A percentile compares a stretch with the other conserved stretches of the same genome.
phyloP scores from a whole-genome alignment of 2,797 vertebrate genomes.

The Nannoperca australis region DNA sequence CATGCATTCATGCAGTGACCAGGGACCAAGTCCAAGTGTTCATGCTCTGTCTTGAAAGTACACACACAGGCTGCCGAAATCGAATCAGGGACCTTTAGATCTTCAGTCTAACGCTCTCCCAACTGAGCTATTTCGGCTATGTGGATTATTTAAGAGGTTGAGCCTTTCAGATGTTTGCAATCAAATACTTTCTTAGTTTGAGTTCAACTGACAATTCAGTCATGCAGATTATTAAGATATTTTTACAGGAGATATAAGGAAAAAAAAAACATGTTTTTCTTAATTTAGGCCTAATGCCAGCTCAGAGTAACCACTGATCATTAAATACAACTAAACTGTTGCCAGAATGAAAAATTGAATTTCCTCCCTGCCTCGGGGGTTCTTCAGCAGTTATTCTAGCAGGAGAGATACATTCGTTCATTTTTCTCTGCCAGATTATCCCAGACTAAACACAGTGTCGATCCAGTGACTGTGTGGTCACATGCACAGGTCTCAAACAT shows the following conservation, averaged over 20 bases:
- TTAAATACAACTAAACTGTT: neutral
- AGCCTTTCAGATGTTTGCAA: neutral
- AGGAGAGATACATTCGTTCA: slow-evolving; percentile 7
- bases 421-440: slow-evolving; percentile 18
- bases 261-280: neutral
- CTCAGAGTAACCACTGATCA: neutral
- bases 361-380: neutral
- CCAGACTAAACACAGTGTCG: slow-evolving; percentile 51
- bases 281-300: neutral
- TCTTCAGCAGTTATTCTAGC: neutral
- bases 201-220: neutral
- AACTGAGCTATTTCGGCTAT: slow-evolving; percentile 81
- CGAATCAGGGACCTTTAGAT: slow-evolving; percentile 79
- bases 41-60: no score
- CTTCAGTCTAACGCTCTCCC: slow-evolving; percentile 82
- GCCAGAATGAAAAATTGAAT: neutral
- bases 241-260: neutral
- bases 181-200: neutral
- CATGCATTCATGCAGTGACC: no score
- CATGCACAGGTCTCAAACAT: slow-evolving; percentile 9
- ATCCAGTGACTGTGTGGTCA: slow-evolving; percentile 22
- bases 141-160: neutral
- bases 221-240: neutral
- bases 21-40: no score
- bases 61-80: no score